Evolutionary conservation across 30 jellyfish, hydroid and myxozoan genomes (phyloP), one percentile per base, ranked within the genome.

Genomic region (Chrysaora quinquecirrha): DNA sequence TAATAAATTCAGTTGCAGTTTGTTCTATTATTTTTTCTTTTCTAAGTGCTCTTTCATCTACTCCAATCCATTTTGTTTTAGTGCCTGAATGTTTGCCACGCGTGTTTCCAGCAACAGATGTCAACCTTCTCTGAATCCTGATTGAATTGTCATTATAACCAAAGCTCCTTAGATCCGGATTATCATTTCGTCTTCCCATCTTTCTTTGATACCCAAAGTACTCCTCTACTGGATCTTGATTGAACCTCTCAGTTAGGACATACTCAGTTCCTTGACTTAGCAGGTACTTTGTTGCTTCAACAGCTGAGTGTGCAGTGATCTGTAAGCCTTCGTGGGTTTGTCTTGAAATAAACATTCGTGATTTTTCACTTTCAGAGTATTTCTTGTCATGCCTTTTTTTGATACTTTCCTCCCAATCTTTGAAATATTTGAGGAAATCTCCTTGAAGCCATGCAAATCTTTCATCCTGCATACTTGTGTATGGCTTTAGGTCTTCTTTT

Each of bases 131-230:
- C 85, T 73, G 85, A 47, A 19, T 73, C 50, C 85, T 29, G 23
- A 73, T 73, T 11, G 76, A 11, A 49, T 73, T 73, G 48, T 73
- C 85, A 47, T 73, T 73, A 30, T 73, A 73, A 33, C 85, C 75
- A 43, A 49, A 47, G 30, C 43, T 65, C 20, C 25, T 24, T 7
- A 34, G 43, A 18, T 29, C 25, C n/a, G 85, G 85, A 48, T 73
- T 73, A 9, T 73, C 85, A 19, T 73, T 73, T 25, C 85, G 73
- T 29, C 56, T 25, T 6, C 85, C 85, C n/a, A 73, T 21, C n/a
- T 31, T 43, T 73, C 85, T 47, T 47, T n/a, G n/a, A n/a, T n/a
- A n/a, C n/a, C n/a, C n/a, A n/a, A n/a, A n/a, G n/a, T n/a, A n/a
- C n/a, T n/a, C 46, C 80, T 22, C 32, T 25, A 48, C 85, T 79